A percentile compares a stretch with the other conserved stretches of the same genome.
Conservation (phyloP, 2,797 vertebrate species). For the Gobionotothen gibberifrons region DNA sequence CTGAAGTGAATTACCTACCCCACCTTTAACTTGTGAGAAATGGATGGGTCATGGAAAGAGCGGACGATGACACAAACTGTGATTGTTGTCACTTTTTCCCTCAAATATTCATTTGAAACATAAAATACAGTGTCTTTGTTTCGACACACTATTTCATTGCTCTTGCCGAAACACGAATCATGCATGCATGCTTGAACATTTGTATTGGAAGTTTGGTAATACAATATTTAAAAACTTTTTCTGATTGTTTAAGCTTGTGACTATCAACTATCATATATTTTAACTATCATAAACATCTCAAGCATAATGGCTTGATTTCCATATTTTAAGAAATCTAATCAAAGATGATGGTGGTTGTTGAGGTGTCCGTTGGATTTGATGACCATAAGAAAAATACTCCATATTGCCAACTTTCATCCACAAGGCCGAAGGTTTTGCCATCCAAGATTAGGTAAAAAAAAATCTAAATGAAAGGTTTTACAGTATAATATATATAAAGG, state of each 20-base stretch:
- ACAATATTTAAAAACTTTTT: too few species aligned
- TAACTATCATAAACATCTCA: not conserved
- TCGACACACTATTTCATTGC: not conserved
- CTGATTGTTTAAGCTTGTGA: not conserved
- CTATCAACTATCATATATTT: not conserved
- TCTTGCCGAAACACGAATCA: not conserved
- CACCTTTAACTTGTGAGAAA: not conserved
- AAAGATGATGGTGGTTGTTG: too few species aligned
- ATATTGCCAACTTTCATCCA: too few species aligned
- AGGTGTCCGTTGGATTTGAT: too few species aligned
- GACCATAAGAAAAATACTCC: too few species aligned
- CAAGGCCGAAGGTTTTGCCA: too few species aligned
- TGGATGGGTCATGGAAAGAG: conserved; percentile 11
- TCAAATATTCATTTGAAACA: conserved; percentile 1
- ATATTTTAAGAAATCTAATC: not conserved
- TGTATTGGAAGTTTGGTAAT: not conserved
- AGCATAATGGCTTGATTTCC: not conserved
- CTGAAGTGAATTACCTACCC: too few species aligned
- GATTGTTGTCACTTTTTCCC: not conserved
- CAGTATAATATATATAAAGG: too few species aligned
- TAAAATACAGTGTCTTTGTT: not conserved
- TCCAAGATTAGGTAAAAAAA: too few species aligned
- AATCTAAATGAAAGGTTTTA: too few species aligned
- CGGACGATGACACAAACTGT: not conserved
- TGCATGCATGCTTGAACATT: not conserved